Conservation (phyloP, 2,888 invertebrate species). For the Eupelmus urozonus region DNA sequence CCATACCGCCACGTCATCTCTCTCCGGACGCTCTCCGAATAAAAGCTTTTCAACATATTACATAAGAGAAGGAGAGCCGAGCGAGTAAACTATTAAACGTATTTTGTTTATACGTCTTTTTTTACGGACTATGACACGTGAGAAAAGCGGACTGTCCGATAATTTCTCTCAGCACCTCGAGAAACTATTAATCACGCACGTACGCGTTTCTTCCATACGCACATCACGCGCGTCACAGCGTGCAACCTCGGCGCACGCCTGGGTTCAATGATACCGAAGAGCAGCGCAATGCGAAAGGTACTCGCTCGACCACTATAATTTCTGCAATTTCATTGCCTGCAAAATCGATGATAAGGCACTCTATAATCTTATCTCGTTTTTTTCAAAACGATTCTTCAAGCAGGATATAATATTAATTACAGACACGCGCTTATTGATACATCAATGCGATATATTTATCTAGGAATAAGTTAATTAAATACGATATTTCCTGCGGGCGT, state of each 20-base stretch:
- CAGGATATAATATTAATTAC: no score
- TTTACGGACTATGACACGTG: not conserved
- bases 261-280: no score
- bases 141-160: slow-evolving; percentile 10
- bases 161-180: not conserved
- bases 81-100: not conserved
- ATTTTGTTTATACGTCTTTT: slow-evolving; percentile 22
- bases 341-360: no score
- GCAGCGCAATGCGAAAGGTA: no score
- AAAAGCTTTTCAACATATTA: not conserved
- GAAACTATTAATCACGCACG: slow-evolving; percentile 26
- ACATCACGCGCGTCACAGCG: not conserved
- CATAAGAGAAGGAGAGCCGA: not conserved
- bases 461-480: no score
- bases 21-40: not conserved
- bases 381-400: no score
- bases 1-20: slow-evolving; percentile 36
- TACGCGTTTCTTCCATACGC: not conserved
- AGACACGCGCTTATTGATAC: no score
- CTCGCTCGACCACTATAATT: no score
- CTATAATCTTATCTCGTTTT: no score
- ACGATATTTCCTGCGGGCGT: no score
- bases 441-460: no score
- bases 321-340: no score
- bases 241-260: not conserved